A percentile compares a stretch with the other conserved stretches of the same genome.
Evolutionary conservation across 2,797 vertebrate species (phyloP).

Genomic region (Leucoraja ocellata): DNA sequence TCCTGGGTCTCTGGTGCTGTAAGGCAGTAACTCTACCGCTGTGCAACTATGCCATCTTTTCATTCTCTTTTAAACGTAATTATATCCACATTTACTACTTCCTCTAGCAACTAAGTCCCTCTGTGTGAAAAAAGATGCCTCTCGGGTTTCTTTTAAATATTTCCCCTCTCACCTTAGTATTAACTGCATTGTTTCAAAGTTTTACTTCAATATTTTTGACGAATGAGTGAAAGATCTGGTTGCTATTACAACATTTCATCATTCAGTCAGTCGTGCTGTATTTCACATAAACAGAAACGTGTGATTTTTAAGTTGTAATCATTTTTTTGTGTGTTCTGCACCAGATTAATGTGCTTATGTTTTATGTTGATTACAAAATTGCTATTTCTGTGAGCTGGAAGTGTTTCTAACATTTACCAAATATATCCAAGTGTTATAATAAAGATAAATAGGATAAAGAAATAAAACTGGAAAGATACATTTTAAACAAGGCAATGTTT

Average conservation of each 20-base stretch:
- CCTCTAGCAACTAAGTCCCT: too few relatives aligned
- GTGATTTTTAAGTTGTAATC: background rate
- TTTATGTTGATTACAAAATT: background rate
- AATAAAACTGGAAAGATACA: background rate
- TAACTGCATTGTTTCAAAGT: too few relatives aligned
- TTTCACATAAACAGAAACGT: background rate
- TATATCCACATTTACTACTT: too few relatives aligned
- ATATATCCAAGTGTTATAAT: background rate
- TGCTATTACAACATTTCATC: background rate
- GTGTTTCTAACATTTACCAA: constrained; percentile 1
- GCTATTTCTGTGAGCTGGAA: background rate
- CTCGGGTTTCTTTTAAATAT: too few relatives aligned
- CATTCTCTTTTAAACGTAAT: too few relatives aligned
- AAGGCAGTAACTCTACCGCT: too few relatives aligned
- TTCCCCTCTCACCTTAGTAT: too few relatives aligned
- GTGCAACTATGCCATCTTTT: too few relatives aligned
- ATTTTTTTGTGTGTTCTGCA: background rate
- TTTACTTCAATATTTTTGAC: background rate
- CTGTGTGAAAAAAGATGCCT: too few relatives aligned
- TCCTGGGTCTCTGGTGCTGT: too few relatives aligned
- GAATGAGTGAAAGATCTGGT: background rate
- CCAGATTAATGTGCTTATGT: background rate
- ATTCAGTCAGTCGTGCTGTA: background rate
- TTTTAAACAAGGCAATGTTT: background rate
- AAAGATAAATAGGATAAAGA: background rate